Percentiles rank a stretch among this genome's conserved stretches.
phyloP scores from a whole-genome alignment of 2,888 invertebrate species.

The Ochropacha duplaris region DNA sequence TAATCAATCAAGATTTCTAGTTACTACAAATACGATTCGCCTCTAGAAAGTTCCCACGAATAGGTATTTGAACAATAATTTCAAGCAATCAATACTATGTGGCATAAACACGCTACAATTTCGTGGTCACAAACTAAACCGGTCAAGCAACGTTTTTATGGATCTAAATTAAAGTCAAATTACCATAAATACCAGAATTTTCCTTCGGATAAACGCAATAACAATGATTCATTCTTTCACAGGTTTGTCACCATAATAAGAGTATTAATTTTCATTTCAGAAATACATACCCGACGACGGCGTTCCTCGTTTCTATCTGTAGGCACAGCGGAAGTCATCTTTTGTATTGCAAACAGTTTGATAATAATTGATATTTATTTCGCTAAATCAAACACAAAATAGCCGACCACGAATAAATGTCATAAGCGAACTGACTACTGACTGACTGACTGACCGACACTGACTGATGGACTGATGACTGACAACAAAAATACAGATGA shows the following conservation, averaged over 20 bases:
- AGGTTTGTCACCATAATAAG: conserved; percentile 10
- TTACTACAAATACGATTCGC: conserved; percentile 3
- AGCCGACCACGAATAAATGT: neutral
- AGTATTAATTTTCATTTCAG: conserved; percentile 7
- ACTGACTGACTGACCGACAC: no score
- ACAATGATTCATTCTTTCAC: conserved; percentile 41
- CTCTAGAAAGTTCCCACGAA: conserved; percentile 35
- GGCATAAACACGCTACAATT: neutral
- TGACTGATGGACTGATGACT: no score
- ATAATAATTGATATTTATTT: neutral
- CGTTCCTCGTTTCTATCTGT: conserved; percentile 74
- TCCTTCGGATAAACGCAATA: conserved; percentile 37
- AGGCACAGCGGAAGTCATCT: conserved; percentile 67
- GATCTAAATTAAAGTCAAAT: conserved; percentile 14
- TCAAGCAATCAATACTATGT: conserved; percentile 21
- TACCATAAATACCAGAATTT: conserved; percentile 12
- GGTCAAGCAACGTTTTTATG: conserved; percentile 27
- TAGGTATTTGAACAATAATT: no score
- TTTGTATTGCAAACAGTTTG: conserved; percentile 7
- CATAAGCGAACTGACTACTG: neutral
- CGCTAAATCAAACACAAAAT: conserved; percentile 2
- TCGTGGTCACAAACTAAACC: conserved; percentile 18
- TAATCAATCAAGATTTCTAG: conserved; percentile 4
- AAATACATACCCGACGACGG: conserved; percentile 76
- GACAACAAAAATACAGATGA: no score